These are phyloP conservation scores for Salvelinus fontinalis DNA, from an alignment of 2,113 vertebrate genomes.

Conservation along the genomic window DNA sequence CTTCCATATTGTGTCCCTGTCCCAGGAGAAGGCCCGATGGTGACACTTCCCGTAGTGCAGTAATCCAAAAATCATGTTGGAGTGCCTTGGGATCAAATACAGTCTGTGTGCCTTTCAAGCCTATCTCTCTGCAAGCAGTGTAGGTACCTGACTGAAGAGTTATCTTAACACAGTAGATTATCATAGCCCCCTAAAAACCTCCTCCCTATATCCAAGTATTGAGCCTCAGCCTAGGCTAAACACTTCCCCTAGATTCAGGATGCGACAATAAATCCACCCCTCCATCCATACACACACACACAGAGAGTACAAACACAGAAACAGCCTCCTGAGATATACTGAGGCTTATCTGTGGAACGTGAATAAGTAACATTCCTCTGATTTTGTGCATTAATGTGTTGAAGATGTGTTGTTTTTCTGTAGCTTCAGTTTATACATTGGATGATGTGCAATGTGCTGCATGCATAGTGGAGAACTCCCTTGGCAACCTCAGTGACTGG, in stretches of 20 bases:
- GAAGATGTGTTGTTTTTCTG: conserved; percentile 40
- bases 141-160: conserved; percentile 55
- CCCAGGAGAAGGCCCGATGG: conserved; percentile 18
- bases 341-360: conserved; percentile 39
- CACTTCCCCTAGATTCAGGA: conserved; percentile 50
- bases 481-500: conserved; percentile 42
- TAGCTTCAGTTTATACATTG: conserved; percentile 45
- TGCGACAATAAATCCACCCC: conserved; percentile 44
- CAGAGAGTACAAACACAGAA: conserved; percentile 11
- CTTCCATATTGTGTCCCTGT: conserved; percentile 3
- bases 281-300: conserved; percentile 14
- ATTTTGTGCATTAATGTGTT: conserved; percentile 42
- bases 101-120: conserved; percentile 61
- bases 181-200: conserved; percentile 49
- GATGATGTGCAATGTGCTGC: conserved; percentile 19
- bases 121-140: conserved; percentile 61
- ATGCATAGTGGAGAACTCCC: conserved; percentile 50
- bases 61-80: conserved; percentile 75
- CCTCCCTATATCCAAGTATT: conserved; percentile 37
- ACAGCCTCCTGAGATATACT: conserved; percentile 12
- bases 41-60: conserved; percentile 67
- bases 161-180: conserved; percentile 69
- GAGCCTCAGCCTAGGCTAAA: conserved; percentile 12
- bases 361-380: conserved; percentile 44
- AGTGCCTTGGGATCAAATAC: conserved; percentile 58